Evolutionary conservation across 2,113 vertebrate genomes (phyloP).

Genomic region (Colossoma macropomum): DNA sequence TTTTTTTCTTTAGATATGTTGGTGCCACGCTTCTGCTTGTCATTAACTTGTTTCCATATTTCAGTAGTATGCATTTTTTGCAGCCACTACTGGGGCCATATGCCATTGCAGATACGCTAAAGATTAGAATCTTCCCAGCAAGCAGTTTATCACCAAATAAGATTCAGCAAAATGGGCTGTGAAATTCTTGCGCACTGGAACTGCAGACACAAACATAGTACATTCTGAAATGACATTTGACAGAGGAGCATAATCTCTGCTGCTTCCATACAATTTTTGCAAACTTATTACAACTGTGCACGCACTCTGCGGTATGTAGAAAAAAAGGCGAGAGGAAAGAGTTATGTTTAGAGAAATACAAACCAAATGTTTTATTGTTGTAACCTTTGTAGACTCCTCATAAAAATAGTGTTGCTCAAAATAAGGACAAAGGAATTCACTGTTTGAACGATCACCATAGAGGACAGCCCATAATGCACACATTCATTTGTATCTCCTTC

Average conservation of each 20-base stretch:
- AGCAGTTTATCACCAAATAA: slow-evolving; percentile 25
- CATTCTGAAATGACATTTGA: slow-evolving; percentile 27
- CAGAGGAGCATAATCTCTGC: not conserved
- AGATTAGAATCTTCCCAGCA: slow-evolving; percentile 36
- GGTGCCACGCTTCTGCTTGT: slow-evolving; percentile 16
- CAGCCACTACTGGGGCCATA: slow-evolving; percentile 9
- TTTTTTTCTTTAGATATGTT: not conserved
- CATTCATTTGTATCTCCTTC: slow-evolving; percentile 73
- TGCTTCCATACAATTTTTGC: slow-evolving; percentile 45
- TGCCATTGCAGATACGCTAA: slow-evolving; percentile 8
- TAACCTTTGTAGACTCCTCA: slow-evolving; percentile 78
- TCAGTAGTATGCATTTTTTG: not conserved
- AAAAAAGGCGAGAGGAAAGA: slow-evolving; percentile 70
- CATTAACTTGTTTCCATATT: slow-evolving; percentile 3
- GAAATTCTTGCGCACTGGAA: slow-evolving; percentile 23
- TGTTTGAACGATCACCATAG: slow-evolving; percentile 74
- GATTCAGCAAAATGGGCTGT: slow-evolving; percentile 24
- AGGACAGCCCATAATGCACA: slow-evolving; percentile 75
- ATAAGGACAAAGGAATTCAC: slow-evolving; percentile 70
- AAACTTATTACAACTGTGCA: slow-evolving; percentile 47
- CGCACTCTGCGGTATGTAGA: slow-evolving; percentile 55
- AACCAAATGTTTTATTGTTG: slow-evolving; percentile 76
- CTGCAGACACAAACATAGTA: slow-evolving; percentile 16
- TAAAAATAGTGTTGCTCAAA: slow-evolving; percentile 83
- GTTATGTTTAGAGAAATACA: slow-evolving; percentile 81